Base-by-base conservation (phyloP, 1,140 invertebrate genomes). In the Pseudomyrmex concolor region DNA sequence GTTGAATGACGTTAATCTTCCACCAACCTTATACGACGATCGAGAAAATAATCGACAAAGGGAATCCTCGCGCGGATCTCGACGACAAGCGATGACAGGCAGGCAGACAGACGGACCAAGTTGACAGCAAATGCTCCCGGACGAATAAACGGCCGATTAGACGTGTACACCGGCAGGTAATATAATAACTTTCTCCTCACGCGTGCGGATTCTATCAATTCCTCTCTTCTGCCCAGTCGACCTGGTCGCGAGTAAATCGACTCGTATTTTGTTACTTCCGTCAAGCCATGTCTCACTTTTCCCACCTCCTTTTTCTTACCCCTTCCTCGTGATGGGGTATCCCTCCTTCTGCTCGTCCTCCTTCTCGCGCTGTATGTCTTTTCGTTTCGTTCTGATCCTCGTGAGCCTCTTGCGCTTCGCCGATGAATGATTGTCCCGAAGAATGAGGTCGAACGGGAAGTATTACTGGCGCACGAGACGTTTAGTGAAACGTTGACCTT, bases 141-240 rank as follows among this genome's bases (percentile, higher is more conserved):
- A 19, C 19, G 48, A 59, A 43, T 64, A 78, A 48, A 4, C 19
- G 19, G 66, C 19, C 17, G 55, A 51, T 43, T 63, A 34, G 34
- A 78, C 17, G 13, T 67, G 51, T 25, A 59, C 43, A 71, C 54
- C 12, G 43, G 43, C n/a, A 59, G 76, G 12, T 80, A 80, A 59
- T 59, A 64, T 50, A 70, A 80, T 80, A 80, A 80, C 76, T 80
- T 80, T 80, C 76, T 80, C 76, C 66, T 80, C 66, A 54, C 76
- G 43, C 66, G 76, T 48, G 62, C 43, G 19, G 66, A 80, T 70
- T 34, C 76, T 70, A 70, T 71, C 66, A 51, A 80, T 80, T 34
- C 76, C 54, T 80, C 66, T 80, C 59, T 71, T 71, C 76, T 71
- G 43, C 43, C 22, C 43, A 64, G 66, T 10, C 66, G 66, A 80